A percentile compares a stretch with the other conserved stretches of the same genome.
These are phyloP conservation scores for Nylanderia fulva DNA, from an alignment of 1,140 invertebrate genomes.

Conservation along the genomic window DNA sequence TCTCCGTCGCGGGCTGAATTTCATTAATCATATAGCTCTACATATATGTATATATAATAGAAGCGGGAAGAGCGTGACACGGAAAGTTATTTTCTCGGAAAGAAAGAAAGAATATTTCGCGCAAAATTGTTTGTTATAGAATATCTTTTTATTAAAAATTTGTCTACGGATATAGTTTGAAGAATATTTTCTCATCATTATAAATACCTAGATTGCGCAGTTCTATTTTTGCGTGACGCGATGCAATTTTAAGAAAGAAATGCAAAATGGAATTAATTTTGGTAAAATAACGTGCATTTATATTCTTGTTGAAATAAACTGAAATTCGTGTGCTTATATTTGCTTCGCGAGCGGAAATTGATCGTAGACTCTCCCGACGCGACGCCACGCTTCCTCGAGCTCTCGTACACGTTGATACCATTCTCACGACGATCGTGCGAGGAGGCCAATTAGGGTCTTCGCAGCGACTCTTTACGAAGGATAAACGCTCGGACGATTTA, in stretches of 20 bases:
- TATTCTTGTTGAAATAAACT: background rate
- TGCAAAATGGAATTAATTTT: background rate
- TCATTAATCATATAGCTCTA: conserved; percentile 73
- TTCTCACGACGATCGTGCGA: conserved; percentile 69
- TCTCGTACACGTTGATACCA: conserved; percentile 54
- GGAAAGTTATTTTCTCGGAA: background rate
- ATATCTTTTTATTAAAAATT: background rate
- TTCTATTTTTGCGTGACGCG: background rate
- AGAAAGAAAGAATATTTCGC: background rate
- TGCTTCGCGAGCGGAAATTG: conserved; percentile 25
- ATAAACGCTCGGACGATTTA: conserved; percentile 74
- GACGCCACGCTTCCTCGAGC: background rate
- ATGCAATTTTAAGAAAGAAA: background rate
- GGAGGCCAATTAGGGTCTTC: conserved; percentile 64
- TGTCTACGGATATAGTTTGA: background rate
- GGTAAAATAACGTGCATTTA: background rate
- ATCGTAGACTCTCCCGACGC: conserved; percentile 3
- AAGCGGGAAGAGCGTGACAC: background rate
- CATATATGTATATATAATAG: background rate
- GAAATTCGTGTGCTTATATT: conserved; percentile 5
- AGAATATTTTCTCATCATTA: background rate
- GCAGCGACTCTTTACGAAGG: conserved; percentile 66
- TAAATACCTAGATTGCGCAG: background rate
- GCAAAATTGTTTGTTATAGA: background rate
- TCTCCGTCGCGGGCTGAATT: conserved; percentile 77